Conservation (phyloP, 2,113 vertebrate species). For the Hyaena hyaena region DNA sequence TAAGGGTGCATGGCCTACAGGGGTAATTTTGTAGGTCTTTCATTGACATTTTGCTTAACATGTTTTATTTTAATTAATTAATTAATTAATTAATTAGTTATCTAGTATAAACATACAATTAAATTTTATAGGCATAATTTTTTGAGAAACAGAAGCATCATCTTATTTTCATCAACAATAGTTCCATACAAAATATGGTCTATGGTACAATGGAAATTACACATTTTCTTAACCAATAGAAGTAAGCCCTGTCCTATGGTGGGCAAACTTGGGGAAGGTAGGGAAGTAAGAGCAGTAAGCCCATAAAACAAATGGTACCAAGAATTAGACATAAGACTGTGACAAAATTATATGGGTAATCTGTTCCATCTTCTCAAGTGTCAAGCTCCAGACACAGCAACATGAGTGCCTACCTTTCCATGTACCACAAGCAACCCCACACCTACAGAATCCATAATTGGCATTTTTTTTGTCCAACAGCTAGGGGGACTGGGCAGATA, state of each 20-base stretch:
- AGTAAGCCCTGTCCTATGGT: background rate
- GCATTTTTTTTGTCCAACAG: background rate
- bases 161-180: background rate
- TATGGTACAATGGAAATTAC: background rate
- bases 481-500: too few species aligned
- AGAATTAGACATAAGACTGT: background rate
- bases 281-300: background rate
- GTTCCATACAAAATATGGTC: background rate
- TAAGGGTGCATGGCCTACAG: background rate
- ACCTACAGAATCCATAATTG: background rate
- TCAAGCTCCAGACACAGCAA: background rate
- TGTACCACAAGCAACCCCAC: background rate
- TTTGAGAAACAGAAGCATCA: background rate
- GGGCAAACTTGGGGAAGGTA: background rate
- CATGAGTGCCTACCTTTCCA: background rate
- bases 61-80: background rate
- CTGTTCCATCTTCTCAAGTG: background rate
- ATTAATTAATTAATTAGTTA: background rate
- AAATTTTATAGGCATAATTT: background rate
- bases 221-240: background rate
- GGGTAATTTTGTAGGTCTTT: background rate
- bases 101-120: background rate
- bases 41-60: background rate
- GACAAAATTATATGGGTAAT: background rate
- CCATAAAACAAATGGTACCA: background rate